phyloP scores from a whole-genome alignment of 2,888 invertebrate species.

The Drosophila fulvimacula region DNA sequence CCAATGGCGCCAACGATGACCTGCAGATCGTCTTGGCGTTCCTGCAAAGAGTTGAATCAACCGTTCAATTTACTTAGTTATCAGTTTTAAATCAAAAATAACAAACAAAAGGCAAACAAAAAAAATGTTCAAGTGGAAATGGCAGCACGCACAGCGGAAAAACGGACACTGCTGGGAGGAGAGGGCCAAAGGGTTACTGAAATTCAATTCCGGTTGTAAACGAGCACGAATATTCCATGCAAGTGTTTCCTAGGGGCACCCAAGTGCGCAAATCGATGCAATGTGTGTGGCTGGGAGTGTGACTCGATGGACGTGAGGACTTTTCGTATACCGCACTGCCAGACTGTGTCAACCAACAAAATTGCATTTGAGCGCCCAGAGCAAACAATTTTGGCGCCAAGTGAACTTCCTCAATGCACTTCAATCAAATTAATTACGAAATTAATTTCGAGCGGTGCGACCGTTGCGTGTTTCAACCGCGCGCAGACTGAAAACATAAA shows the following conservation, averaged over 20 bases:
- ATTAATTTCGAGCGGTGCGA: conserved; percentile 43
- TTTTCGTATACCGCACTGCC: conserved; percentile 56
- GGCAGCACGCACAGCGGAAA: conserved; percentile 31
- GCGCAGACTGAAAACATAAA: conserved; percentile 46
- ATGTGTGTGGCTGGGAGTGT: conserved; percentile 6
- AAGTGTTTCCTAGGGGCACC: conserved; percentile 30
- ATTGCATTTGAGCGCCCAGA: conserved; percentile 74
- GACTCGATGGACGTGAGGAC: not conserved
- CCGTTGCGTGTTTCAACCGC: conserved; percentile 57
- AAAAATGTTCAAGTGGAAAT: conserved; percentile 11
- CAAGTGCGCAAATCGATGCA: conserved; percentile 16
- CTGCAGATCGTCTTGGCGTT: conserved; percentile 84
- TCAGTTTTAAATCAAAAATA: conserved; percentile 21
- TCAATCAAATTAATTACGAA: conserved; percentile 36
- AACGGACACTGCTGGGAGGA: conserved; percentile 41
- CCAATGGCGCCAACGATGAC: conserved; percentile 83
- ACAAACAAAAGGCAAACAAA: conserved; percentile 25
- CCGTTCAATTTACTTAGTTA: not conserved
- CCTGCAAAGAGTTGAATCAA: conserved; percentile 58
- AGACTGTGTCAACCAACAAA: conserved; percentile 80
- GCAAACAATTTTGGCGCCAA: conserved; percentile 66
- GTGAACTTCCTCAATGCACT: conserved; percentile 37
- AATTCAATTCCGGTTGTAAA: conserved; percentile 62
- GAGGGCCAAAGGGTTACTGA: conserved; percentile 35
- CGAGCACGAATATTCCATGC: conserved; percentile 35